Evolutionary conservation across 2,113 vertebrate genomes (phyloP), one percentile per base, ranked within the genome.

Genomic region (Antigone vipio): DNA sequence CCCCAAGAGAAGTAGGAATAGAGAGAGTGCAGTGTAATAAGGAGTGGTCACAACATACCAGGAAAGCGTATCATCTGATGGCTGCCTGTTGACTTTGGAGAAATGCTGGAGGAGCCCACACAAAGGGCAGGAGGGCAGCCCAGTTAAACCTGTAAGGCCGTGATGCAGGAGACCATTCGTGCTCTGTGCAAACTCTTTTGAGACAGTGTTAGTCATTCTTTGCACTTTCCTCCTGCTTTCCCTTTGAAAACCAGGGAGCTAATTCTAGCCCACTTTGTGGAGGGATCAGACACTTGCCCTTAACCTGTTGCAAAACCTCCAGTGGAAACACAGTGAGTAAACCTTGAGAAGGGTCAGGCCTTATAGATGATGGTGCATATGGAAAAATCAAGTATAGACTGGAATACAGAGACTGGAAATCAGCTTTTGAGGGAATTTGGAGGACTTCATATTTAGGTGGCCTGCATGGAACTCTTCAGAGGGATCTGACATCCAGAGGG

Each of bases 341-440:
- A 55, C 30, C 60, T 59, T 27, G 53, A 22, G 17, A 69, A 82
- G 10, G 30, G 17, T 27, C 49, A 49, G 40, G 23, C 20, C 19
- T 40, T 49, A 2, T 3, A 49, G 12, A 6, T 74, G 38, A 12
- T 14, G 15, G 17, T 21, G 22, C 2, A 2, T 1, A 9, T 4
- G 32, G 34, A 74, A 76, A 40, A 82, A 52, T 16, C 40, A 69
- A 38, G 40, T 12, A 13, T 22, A 68, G 47, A 8, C 35, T 34
- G 53, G 49, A 68, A 12, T 11, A 16, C 0, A 0, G 66, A 3
- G 3, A 9, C 59, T 45, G 69, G 63, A 82, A 88, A 67, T 40
- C 34, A 11, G 6, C 34, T 73, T 42, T 11, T 53, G 40, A 53
- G 34, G 59, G 17, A 49, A 88, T 86, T 5, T 66, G 55, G 12